Evolutionary conservation across 2,113 vertebrate genomes (phyloP).

Genomic region (Pycnonotus jocosus): DNA sequence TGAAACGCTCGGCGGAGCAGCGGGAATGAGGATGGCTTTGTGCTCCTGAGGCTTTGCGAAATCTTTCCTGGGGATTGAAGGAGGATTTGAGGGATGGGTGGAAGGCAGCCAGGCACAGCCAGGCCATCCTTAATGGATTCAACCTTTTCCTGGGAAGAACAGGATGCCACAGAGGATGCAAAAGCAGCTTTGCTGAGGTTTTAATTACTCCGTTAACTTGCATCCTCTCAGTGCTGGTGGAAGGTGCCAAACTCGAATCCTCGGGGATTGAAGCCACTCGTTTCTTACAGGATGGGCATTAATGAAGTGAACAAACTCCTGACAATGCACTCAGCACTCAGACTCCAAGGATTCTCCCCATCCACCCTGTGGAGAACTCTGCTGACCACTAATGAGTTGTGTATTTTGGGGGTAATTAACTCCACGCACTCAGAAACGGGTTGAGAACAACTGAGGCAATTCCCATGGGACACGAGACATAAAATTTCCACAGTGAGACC

Average conservation of each 20-base stretch:
- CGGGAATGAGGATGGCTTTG: not conserved
- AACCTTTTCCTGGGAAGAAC: not conserved
- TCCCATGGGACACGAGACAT: accelerated
- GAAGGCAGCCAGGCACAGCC: not conserved
- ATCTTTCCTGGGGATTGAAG: not conserved
- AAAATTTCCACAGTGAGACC: not conserved
- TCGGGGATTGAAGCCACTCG: not conserved
- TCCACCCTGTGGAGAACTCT: not conserved
- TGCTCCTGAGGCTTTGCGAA: not conserved
- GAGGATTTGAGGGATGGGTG: not conserved
- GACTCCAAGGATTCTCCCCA: not conserved
- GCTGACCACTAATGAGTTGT: not conserved
- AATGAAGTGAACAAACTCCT: not conserved
- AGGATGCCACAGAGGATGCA: not conserved
- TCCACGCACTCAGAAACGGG: not conserved
- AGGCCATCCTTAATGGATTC: not conserved
- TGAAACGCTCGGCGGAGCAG: too few species aligned
- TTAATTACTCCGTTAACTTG: conserved; percentile 23
- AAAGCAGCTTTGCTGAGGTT: not conserved
- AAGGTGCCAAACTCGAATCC: not conserved
- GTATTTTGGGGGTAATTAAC: not conserved
- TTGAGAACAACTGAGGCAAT: not conserved
- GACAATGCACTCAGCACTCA: not conserved
- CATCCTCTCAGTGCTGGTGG: not conserved
- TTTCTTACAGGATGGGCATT: not conserved